Evolutionary conservation across 2,888 invertebrate genomes (phyloP).

Genomic region (Nudaria mundana): DNA sequence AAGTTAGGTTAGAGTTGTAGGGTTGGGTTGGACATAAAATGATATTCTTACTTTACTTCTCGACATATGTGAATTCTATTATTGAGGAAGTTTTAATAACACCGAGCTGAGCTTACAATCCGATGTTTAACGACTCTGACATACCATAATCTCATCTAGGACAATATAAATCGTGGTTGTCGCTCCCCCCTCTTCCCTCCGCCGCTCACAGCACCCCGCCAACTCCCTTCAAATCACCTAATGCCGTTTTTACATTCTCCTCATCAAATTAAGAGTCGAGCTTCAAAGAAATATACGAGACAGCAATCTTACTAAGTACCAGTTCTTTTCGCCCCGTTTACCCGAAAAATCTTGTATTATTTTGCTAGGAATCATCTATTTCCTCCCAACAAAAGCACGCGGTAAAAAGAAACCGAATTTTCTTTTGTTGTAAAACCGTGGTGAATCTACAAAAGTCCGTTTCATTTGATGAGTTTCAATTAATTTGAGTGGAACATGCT

Average conservation of each 20-base stretch:
- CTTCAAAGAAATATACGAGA: conserved; percentile 53
- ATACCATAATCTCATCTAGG: conserved; percentile 56
- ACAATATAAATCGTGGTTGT: conserved; percentile 56
- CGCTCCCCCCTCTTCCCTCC: conserved; percentile 23
- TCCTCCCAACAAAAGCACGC: conserved; percentile 46
- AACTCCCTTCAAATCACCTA: conserved; percentile 48
- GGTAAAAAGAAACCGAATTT: conserved; percentile 52
- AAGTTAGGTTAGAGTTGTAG: too few species aligned
- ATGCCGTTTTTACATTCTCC: conserved; percentile 63
- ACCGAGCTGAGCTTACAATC: conserved; percentile 31
- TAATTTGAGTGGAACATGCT: conserved; percentile 46
- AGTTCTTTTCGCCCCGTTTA: conserved; percentile 44
- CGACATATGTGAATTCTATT: too few species aligned
- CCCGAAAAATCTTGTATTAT: conserved; percentile 57
- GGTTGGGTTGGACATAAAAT: too few species aligned
- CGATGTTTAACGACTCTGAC: conserved; percentile 52
- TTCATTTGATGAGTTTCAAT: conserved; percentile 50
- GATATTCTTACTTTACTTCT: too few species aligned
- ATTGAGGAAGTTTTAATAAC: conserved; percentile 32
- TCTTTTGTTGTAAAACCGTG: conserved; percentile 49
- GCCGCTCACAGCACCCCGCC: conserved; percentile 17
- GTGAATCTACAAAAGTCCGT: conserved; percentile 36
- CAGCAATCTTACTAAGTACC: conserved; percentile 52
- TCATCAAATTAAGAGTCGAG: conserved; percentile 65
- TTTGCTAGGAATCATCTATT: conserved; percentile 46